Evolutionary conservation across 2,113 vertebrate species (phyloP).

Genomic region (Lycaon pictus): DNA sequence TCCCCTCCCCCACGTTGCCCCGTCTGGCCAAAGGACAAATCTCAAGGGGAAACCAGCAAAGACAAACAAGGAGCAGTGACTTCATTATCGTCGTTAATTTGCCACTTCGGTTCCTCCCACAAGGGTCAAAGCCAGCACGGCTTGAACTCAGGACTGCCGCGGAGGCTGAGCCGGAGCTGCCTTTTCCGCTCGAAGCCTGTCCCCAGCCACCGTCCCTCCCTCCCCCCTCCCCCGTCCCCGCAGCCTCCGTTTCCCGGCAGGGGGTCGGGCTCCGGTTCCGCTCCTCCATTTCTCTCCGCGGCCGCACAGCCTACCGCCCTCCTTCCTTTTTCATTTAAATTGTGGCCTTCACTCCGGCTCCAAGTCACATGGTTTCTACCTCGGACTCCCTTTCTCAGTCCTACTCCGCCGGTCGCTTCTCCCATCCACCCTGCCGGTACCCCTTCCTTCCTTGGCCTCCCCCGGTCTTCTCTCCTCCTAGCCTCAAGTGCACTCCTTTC

Average conservation of each 20-base stretch:
- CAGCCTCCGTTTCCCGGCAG: not conserved
- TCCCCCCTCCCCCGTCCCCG: not conserved
- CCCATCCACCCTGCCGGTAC: not conserved
- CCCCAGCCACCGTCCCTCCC: not conserved
- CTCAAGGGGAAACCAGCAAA: slow-evolving; percentile 82
- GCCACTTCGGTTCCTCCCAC: slow-evolving; percentile 82
- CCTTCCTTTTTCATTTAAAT: slow-evolving; percentile 47
- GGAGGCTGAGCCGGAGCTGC: not conserved
- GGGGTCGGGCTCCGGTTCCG: not conserved
- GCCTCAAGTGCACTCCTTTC: not conserved
- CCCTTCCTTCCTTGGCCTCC: not conserved
- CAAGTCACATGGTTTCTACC: not conserved
- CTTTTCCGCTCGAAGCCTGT: not conserved
- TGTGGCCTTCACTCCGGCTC: not conserved
- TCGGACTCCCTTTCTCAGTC: not conserved
- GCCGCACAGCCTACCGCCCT: not conserved
- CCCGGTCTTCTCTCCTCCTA: not conserved
- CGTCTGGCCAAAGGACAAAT: slow-evolving; percentile 80
- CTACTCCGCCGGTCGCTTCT: not conserved
- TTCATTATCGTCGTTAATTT: slow-evolving; percentile 84
- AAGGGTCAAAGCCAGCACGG: slow-evolving; percentile 74
- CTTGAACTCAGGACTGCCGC: slow-evolving; percentile 76
- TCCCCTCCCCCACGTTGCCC: slow-evolving; percentile 73
- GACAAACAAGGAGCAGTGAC: slow-evolving; percentile 84
- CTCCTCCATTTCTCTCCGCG: not conserved